Base-by-base conservation (phyloP, 2,113 vertebrate species). In the Microtus ochrogaster region DNA sequence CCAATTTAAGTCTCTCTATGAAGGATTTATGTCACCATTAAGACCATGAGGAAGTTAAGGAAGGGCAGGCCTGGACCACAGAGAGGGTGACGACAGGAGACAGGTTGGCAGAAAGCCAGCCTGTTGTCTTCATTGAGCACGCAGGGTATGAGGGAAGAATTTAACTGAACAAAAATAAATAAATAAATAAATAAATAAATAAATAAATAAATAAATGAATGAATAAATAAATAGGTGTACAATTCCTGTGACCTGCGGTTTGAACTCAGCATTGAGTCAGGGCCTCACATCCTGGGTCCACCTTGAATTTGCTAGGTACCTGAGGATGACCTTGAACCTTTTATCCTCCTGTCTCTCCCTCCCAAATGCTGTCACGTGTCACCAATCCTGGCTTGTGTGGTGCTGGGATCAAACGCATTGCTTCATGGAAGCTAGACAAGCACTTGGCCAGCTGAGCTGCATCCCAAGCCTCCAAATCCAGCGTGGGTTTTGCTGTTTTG, bases 11-110 rank as follows among this genome's bases (percentile, higher is more conserved):
- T 74, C 73, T 96, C 91, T 97, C 63, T 97, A 77, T 81, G 74
- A 92, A 85, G 84, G 95, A 93, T 97, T 95, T 94, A 90, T 94
- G 89, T 93, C 92, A 90, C 86, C 44, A 58, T 96, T 92, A 94
- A 97, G 95, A 91, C 83, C 73, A 77, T 44, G 65, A 87, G 94
- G 91, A 73, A 79, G 82, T 87, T 91, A 76, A 95, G 91, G 78
- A 96, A 96, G 89, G 93, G 83, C 76, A 95, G 61, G 83, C 91
- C 63, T 76, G 63, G 95, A 96, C 97, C 93, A 96, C 36, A 83
- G 65, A 72, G 81, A 95, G 89, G 95, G 83, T 96, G 91, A 94
- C 90, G 93, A 92, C 85, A 89, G 91, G 70, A 79, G 91, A 41
- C 28, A 33, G 12, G 63, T 70, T 97, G 96, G 96, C 94, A 68